Evolutionary conservation across 2,888 invertebrate genomes (phyloP).

Genomic region (Aethes cnicana): DNA sequence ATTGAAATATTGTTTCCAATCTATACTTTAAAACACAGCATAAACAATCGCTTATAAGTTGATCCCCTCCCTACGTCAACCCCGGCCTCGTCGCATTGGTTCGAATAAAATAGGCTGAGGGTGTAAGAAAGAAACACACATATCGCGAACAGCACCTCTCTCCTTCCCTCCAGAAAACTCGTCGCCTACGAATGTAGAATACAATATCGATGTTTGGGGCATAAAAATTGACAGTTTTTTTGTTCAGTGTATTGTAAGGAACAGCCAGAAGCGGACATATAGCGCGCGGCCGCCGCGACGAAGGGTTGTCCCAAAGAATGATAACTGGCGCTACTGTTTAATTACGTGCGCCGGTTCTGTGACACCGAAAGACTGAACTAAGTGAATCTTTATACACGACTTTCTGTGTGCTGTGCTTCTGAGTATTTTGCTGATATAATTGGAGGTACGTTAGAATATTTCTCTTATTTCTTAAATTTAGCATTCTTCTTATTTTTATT

Average conservation of each 20-base stretch:
- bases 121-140: slow-evolving; percentile 58
- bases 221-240: slow-evolving; percentile 83
- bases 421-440: too few relatives aligned
- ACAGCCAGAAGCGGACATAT: slow-evolving; percentile 53
- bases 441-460: too few relatives aligned
- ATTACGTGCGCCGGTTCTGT: not conserved
- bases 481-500: too few relatives aligned
- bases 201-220: slow-evolving; percentile 80
- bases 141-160: slow-evolving; percentile 50
- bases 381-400: too few relatives aligned
- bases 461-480: too few relatives aligned
- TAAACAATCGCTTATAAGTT: slow-evolving; percentile 81
- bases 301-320: slow-evolving; percentile 66
- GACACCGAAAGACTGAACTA: not conserved
- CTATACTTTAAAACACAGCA: slow-evolving; percentile 77
- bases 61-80: slow-evolving; percentile 73
- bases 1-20: slow-evolving; percentile 41
- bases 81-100: slow-evolving; percentile 64
- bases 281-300: slow-evolving; percentile 44
- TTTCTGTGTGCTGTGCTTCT: too few relatives aligned
- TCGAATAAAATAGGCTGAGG: slow-evolving; percentile 76
- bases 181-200: slow-evolving; percentile 77
- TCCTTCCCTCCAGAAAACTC: slow-evolving; percentile 64
- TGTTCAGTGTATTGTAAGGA: slow-evolving; percentile 77
- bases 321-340: slow-evolving; percentile 39